These are phyloP conservation scores for Bhutanitis thaidina DNA, from an alignment of 2,888 invertebrate genomes.

Conservation along the genomic window DNA sequence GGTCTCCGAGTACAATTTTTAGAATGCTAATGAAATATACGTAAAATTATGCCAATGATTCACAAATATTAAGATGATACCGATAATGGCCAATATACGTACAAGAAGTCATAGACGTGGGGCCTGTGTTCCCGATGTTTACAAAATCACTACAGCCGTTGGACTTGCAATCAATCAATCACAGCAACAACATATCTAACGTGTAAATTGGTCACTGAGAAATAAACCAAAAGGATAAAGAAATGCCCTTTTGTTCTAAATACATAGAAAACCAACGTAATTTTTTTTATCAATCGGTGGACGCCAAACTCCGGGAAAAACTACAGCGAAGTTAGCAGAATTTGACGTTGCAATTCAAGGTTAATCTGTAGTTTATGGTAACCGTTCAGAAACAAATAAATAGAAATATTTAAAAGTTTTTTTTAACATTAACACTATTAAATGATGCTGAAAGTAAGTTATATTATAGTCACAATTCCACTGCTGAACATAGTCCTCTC, in stretches of 20 bases:
- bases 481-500: too few species aligned
- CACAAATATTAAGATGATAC: slow-evolving; percentile 41
- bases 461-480: too few species aligned
- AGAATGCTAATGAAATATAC: slow-evolving; percentile 35
- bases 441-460: too few species aligned
- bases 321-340: slow-evolving; percentile 69
- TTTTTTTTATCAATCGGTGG: slow-evolving; percentile 67
- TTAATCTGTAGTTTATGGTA: slow-evolving; percentile 46
- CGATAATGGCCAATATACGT: slow-evolving; percentile 66
- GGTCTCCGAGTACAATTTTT: slow-evolving; percentile 39
- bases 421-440: too few species aligned
- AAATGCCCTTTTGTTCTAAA: slow-evolving; percentile 57
- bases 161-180: slow-evolving; percentile 50
- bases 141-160: slow-evolving; percentile 66
- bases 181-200: slow-evolving; percentile 60
- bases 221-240: slow-evolving; percentile 44
- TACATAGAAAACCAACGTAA: slow-evolving; percentile 65
- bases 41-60: slow-evolving; percentile 32
- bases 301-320: slow-evolving; percentile 80
- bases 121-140: slow-evolving; percentile 73
- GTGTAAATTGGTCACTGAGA: slow-evolving; percentile 52
- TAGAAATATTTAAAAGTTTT: too few species aligned
- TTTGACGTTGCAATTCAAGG: slow-evolving; percentile 52
- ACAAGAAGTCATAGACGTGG: slow-evolving; percentile 79
- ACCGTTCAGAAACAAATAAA: slow-evolving; percentile 20